phyloP scores from a whole-genome alignment of 2,797 vertebrate genomes.

The Coccyzus lansbergi region DNA sequence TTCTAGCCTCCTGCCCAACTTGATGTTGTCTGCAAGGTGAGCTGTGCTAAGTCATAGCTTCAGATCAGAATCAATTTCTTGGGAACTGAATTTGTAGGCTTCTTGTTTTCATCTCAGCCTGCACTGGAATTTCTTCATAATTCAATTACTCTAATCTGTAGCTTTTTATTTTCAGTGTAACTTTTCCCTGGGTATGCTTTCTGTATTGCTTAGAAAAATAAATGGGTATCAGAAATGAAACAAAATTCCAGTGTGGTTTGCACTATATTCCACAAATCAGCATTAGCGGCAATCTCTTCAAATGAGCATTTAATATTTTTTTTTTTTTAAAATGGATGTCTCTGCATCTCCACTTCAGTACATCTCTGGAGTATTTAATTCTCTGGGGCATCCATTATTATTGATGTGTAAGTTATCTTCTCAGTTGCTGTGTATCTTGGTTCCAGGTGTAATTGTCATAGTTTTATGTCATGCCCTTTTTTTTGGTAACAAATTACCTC shows the following conservation, averaged over 20 bases:
- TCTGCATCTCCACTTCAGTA: not conserved
- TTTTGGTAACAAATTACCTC: not conserved
- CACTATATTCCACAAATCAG: not conserved
- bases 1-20: no score
- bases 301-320: not conserved
- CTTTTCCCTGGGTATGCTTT: slow-evolving; percentile 12
- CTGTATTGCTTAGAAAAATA: not conserved
- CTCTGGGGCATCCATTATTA: not conserved
- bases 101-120: not conserved
- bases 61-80: not conserved
- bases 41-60: not conserved
- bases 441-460: not conserved
- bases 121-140: not conserved
- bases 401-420: not conserved
- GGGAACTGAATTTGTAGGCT: not conserved
- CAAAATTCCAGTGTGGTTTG: not conserved
- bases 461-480: no score
- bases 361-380: not conserved
- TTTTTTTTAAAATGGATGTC: not conserved
- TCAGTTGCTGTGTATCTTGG: not conserved
- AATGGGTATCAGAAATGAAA: not conserved
- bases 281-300: not conserved
- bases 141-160: not conserved
- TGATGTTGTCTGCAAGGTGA: no score
- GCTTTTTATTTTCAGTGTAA: slow-evolving; percentile 14